Base-by-base conservation (phyloP, 2,888 invertebrate species). In the Teleogryllus oceanicus region DNA sequence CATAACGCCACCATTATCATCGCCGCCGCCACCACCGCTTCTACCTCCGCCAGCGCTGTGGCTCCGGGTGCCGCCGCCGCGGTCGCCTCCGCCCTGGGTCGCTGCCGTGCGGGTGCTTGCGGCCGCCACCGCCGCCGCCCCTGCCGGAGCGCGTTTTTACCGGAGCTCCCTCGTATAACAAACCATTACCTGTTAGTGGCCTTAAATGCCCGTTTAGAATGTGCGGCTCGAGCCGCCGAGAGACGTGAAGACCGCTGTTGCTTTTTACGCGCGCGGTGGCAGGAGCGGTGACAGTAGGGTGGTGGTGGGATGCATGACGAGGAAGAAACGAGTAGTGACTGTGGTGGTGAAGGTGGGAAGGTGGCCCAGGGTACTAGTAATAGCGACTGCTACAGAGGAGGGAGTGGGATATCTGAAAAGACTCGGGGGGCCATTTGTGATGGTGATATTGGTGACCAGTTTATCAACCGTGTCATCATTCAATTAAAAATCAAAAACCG, bases 201-300 rank as follows among this genome's bases (percentile, higher is more conserved):
- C 62, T 62, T 62, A 62, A 62, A 62, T 62, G 62, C 62, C 62
- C 62, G 62, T 62, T 62, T 62, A 62, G n/a, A 62, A 62, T 62
- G 62, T 62, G 62, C 62, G 62, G 62, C 62, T 62, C n/a, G 16
- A 62, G n/a, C 16, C 62, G n/a, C 62, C 62, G 1, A 62, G 62
- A 62, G 62, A 62, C 16, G 62, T 62, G 62, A 62, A 62, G 16
- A 62, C 62, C n/a, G 62, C 62, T 62, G 62, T 62, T 5, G n/a
- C 62, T 62, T 62, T 62, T 62, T 62, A n/a, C 62, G 13, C 62
- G 62, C 16, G 4, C 62, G 13, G 13, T 62, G 16, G 62, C 62
- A 11, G 13, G 62, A 13, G 16, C 1, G n/a, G n/a, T 13, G 16
- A 62, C 62, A n/a, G 13, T 5, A n/a, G n/a, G 62, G 37, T 37